Base-by-base conservation (phyloP, 2,888 invertebrate species). In the Ceramica pisi region DNA sequence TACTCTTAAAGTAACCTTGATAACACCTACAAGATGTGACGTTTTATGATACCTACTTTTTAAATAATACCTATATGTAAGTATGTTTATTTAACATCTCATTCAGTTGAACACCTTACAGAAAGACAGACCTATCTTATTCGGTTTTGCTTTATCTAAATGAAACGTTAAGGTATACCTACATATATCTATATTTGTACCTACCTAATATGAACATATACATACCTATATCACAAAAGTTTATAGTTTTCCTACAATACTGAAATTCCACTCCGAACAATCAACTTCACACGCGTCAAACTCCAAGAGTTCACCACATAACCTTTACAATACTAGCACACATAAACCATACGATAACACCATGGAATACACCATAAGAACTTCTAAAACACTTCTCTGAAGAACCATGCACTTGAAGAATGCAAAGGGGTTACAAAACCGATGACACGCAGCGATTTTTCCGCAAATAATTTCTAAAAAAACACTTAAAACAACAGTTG, bases 401-500 rank as follows among this genome's bases (percentile, higher is more conserved):
- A n/a, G 10, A 38, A 8, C 5, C 44, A 2, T 35, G 16, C n/a
- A 57, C 21, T 23, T 26, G 9, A 14, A 14, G 10, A 9, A 10
- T 19, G 16, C 26, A 38, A 60, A 1, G 7, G 19, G 26, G 8
- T 41, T 16, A 6, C 19, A 44, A 56, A 48, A 57, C 8, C 10
- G 21, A 21, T 12, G 7, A 26, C 8, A 46, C 21, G 0, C 23
- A 6, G 21, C 26, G 41, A 35, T 70, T 57, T 71, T 81, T 76
- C 50, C 55, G 61, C 65, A 67, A 81, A 63, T 46, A 44, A 41
- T 63, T 63, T 63, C 46, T 41, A 78, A 81, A 74, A 75, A 64
- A 65, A 63, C 59, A 82, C 62, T 82, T 68, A 53, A 67, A 67
- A 67, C 79, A 70, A 86, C 87, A 87, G 87, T 90, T 90, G 89